Conservation (phyloP, 2,113 vertebrate species). For the Equus przewalskii region DNA sequence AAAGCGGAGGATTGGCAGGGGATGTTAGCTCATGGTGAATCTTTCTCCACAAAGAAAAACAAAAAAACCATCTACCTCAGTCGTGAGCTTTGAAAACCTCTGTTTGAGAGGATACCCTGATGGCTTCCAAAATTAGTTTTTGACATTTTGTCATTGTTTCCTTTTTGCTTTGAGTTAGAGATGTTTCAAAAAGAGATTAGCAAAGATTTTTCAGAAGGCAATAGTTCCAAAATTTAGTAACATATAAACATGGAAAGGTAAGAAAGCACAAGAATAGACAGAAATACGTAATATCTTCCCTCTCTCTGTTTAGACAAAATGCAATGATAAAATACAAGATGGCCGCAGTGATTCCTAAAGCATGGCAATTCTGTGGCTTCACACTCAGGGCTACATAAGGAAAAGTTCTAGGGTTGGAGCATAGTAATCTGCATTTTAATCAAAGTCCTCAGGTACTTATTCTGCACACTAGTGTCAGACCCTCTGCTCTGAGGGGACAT, state of each 20-base stretch:
- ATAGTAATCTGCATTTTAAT: background rate
- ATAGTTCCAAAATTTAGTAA: background rate
- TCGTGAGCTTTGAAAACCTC: background rate
- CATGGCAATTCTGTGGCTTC: background rate
- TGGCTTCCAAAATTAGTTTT: constrained; percentile 22
- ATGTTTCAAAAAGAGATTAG: background rate
- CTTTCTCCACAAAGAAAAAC: no score
- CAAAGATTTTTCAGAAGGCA: background rate
- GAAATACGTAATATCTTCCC: background rate
- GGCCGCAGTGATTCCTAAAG: background rate
- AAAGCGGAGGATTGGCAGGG: no score
- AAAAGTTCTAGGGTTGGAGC: background rate
- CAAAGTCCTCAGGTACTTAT: background rate
- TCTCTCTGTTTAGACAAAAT: background rate
- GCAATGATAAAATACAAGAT: background rate
- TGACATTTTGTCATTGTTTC: background rate
- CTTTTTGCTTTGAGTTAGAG: background rate
- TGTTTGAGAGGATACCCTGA: background rate
- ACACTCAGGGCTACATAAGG: background rate
- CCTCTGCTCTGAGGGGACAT: background rate
- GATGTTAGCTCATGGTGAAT: no score
- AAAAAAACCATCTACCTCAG: no score
- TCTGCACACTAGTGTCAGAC: background rate
- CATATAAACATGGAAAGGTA: background rate
- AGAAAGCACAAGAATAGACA: background rate